Evolutionary conservation across 2,113 vertebrate genomes (phyloP).

Genomic region (Entomyzon cyanotis): DNA sequence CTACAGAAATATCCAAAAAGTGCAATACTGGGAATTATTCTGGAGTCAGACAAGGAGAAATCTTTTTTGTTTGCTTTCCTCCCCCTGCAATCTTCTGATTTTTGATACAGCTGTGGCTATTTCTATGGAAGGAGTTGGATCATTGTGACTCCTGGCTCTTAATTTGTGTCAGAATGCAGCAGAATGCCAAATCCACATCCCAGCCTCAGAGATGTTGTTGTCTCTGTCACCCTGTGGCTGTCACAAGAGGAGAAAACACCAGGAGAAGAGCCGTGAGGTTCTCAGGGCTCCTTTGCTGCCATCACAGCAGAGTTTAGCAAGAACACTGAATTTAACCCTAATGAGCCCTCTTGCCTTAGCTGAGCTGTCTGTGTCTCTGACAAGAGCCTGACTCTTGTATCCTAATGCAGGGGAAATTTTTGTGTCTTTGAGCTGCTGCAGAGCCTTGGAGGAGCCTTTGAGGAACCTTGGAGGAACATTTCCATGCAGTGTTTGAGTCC

Average conservation of each 20-base stretch:
- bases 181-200: neutral
- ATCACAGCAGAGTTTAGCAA: neutral
- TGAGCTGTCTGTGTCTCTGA: neutral
- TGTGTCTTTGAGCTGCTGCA: neutral
- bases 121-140: neutral
- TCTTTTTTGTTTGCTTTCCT: neutral
- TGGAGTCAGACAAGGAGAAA: neutral
- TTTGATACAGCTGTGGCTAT: neutral
- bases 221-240: neutral
- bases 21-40: neutral
- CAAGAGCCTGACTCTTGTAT: neutral
- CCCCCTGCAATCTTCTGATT: neutral
- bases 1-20: neutral
- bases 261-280: neutral
- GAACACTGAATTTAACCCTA: neutral
- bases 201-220: neutral
- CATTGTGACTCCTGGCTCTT: neutral
- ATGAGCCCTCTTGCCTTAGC: neutral
- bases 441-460: neutral
- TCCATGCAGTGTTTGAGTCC: neutral
- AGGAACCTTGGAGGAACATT: neutral
- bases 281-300: neutral
- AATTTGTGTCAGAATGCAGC: neutral
- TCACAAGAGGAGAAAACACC: neutral
- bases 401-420: neutral